Base-by-base conservation (phyloP, 2,113 vertebrate species). In the Ceyx margarethae region DNA sequence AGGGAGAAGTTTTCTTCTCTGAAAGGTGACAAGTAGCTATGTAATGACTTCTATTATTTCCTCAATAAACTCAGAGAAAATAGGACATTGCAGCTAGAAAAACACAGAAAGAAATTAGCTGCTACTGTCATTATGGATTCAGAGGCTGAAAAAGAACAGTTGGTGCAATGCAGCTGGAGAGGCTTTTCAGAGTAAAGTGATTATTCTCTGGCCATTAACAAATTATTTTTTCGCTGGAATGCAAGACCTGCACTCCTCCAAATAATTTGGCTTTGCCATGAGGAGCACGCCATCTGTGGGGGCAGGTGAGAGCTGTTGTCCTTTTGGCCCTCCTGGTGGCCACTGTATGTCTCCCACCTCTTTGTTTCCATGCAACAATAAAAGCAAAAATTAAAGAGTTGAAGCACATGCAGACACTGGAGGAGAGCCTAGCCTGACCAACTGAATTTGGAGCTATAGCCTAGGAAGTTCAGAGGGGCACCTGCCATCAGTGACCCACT, bases 151-250 rank as follows among this genome's bases (percentile, higher is more conserved):
- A 97, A 97, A 95, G 96, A 97, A 95, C 97, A 97, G 96, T 97
- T 97, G 97, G 96, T 95, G 91, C 92, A 95, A 93, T 94, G 95
- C 97, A 97, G 96, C 95, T 97, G 96, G 95, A 94, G 93, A 87
- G 94, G 96, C 93, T 97, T 96, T 97, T 95, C 26, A 10, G 95
- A 94, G 74, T 72, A 92, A 96, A 95, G 94, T 92, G 94, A 96
- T 97, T 97, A 97, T 96, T 97, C 96, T 95, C 95, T 96, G 95
- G 97, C 95, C 95, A 94, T 96, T 97, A 97, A 97, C 83, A 78
- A 97, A 97, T 97, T 96, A 94, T 97, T 97, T 97, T 96, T 96
- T 97, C 54, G 19, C 94, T 96, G 95, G 95, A 97, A 95, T 87
- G 90, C 95, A 91, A 91, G 93, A 96, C 57, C 72, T 95, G 85